Percentiles rank a stretch among this genome's conserved stretches.
phyloP scores from a whole-genome alignment of 1,140 invertebrate genomes.

The Pinna nobilis region DNA sequence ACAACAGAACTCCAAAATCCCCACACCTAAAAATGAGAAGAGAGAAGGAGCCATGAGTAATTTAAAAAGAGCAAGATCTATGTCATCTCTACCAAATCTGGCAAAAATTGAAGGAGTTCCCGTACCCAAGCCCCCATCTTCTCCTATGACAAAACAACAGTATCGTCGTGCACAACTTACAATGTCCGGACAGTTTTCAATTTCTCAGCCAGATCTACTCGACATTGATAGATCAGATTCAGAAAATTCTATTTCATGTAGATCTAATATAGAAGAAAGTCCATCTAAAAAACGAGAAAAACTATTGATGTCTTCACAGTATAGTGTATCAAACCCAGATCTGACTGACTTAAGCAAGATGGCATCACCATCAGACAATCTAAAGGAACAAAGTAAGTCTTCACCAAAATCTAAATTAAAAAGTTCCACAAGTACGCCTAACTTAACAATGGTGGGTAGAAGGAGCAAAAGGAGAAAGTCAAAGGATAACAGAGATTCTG shows the following conservation, averaged over 20 bases:
- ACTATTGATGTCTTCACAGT: slow-evolving; percentile 21
- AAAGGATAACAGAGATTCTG: neutral
- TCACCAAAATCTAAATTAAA: slow-evolving; percentile 1
- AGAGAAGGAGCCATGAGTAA: slow-evolving; percentile 15
- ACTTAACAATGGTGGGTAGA: slow-evolving; percentile 13
- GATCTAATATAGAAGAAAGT: neutral
- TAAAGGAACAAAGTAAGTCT: slow-evolving; percentile 2
- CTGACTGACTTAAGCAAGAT: slow-evolving; percentile 10
- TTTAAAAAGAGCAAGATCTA: slow-evolving; percentile 40
- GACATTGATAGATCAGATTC: slow-evolving; percentile 35
- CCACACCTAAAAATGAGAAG: slow-evolving; percentile 1
- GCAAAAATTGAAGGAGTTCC: slow-evolving; percentile 39
- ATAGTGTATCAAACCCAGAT: slow-evolving; percentile 45
- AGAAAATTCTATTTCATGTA: slow-evolving; percentile 26
- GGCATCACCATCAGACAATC: neutral
- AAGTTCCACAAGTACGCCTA: slow-evolving; percentile 18
- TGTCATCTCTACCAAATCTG: slow-evolving; percentile 42
- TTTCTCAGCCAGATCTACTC: slow-evolving; percentile 37
- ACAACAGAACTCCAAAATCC: slow-evolving; percentile 2
- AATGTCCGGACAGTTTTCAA: slow-evolving; percentile 33
- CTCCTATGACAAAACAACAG: slow-evolving; percentile 33
- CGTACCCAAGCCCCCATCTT: slow-evolving; percentile 35
- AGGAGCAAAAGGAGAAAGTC: slow-evolving; percentile 8
- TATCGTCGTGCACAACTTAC: slow-evolving; percentile 17
- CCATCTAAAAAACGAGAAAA: slow-evolving; percentile 14